Evolutionary conservation across 1,140 invertebrate genomes (phyloP), one percentile per base, ranked within the genome.

Genomic region (Drosophila pandora): DNA sequence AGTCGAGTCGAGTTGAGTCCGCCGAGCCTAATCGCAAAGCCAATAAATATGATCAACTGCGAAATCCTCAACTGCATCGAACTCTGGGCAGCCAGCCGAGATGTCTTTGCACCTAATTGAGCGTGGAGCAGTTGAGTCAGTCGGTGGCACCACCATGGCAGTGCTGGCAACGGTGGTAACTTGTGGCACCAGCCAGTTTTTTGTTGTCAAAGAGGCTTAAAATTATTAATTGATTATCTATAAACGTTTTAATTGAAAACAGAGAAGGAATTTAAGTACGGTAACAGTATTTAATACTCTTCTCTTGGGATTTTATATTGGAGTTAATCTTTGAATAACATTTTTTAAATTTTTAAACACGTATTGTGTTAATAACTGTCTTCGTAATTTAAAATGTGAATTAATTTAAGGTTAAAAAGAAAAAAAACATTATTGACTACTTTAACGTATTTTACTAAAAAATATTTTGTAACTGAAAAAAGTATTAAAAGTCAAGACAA

Each of bases 161-260:
- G 13, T 21, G 17, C n/a, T 21, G 17, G 41, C 7, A 25, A 37
- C 45, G 47, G 22, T 25, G 49, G 22, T 21, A 13, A 59, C 30
- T 62, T 30, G 34, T 25, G 39, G 47, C 60, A 62, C 41, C 47
- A n/a, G 25, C 25, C 34, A 34, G 60, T 63, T 32, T 59, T 21
- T 63, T 58, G 54, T 49, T 80, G 78, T 75, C 75, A 79, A 67
- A 75, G 70, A 56, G 63, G 74, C 82, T 85, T 82, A 61, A 82
- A 78, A 78, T 87, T 85, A 85, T 85, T 85, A 85, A 85, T 85
- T 85, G 83, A 85, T 85, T 85, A 85, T 85, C 83, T 85, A 59
- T 88, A 85, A 85, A 87, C 82, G 82, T 82, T 85, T 85, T 85
- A 85, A 85, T 85, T 85, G 82, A 85, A 85, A 87, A 82, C 43